Conservation (phyloP, 2,797 vertebrate species). For the Labeo calbasu region DNA sequence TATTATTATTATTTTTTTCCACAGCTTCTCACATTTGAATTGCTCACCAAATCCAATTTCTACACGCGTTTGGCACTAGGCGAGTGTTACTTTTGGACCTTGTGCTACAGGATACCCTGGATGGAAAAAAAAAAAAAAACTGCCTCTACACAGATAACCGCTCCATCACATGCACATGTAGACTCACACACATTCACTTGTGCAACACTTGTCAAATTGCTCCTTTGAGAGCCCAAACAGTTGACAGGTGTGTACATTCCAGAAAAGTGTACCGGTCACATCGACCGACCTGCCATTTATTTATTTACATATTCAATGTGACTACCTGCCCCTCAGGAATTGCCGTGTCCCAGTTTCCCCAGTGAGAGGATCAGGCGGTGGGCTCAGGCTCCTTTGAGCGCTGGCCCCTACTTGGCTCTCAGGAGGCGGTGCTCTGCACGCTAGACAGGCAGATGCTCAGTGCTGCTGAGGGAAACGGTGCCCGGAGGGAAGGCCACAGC, state of each 20-base stretch:
- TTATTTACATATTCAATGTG: conserved; percentile 37
- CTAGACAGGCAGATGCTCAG: conserved; percentile 38
- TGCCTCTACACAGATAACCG: not conserved
- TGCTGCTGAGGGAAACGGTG: conserved; percentile 30
- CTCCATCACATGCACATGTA: not conserved
- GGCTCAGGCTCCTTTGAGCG: conserved; percentile 20
- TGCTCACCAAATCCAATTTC: not conserved
- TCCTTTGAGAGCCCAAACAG: not conserved
- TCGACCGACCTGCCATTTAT: not conserved
- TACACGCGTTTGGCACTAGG: not conserved
- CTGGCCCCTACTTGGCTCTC: conserved; percentile 38
- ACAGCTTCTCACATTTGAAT: not conserved
- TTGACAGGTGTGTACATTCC: conserved; percentile 24
- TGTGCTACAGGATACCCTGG: not conserved
- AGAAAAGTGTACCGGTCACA: not conserved
- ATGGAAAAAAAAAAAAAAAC: not conserved
- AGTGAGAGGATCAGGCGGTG: conserved; percentile 14
- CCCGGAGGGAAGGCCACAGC: conserved; percentile 39
- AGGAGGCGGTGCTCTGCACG: conserved; percentile 1
- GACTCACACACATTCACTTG: not conserved
- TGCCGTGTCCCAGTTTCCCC: conserved; percentile 38
- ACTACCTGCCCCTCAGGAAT: conserved; percentile 33
- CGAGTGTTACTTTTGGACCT: not conserved
- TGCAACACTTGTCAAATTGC: conserved; percentile 9
- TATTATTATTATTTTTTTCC: too few relatives aligned